Evolutionary conservation across 2,888 invertebrate species (phyloP), one percentile per base, ranked within the genome.

Genomic region (Melolontha melolontha): DNA sequence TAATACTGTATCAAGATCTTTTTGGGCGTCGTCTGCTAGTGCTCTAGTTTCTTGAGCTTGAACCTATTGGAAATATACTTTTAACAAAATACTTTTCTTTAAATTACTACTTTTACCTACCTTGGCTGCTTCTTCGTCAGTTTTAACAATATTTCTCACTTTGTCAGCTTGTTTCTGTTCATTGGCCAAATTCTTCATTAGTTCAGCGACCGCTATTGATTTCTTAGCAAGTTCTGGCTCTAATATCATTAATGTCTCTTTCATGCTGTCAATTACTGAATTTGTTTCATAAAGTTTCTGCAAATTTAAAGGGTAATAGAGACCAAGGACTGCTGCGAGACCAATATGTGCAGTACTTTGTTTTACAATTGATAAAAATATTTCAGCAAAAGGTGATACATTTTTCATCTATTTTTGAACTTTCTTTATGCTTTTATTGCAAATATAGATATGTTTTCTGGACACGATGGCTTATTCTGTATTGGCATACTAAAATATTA

Each of bases 41-140:
- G 88, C 87, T 81, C 90, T 91, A 0, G 94, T 94, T 81, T 93
- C 92, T 50, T 89, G 91, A 0, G 96, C 95, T 89, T 95, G 95
- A 72, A 88, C 86, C 91, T 91, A 71, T 44, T 47, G n/a, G 1
- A 49, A 34, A 2, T 12, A 52, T 10, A 1, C n/a, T 51, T 22
- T 51, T 7, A 8, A 29, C 22, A 22, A 51, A 51, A 5, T 2
- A 4, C n/a, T 22, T 51, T 2, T 1, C 1, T 1, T 40, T 54
- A 34, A 47, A 8, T 47, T 11, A 47, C 8, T 47, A 34, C 11
- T 12, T 1, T 55, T 22, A 59, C 71, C 70, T 79, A 91, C 91
- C 85, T 94, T 93, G 0, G 95, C 96, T 16, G 87, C 87, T 2
- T 91, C 91, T 83, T 97, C 96, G 74, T 97, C 96, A 49, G 88